Conservation (phyloP, 2,888 invertebrate genomes). For the Octodonta nipae region DNA sequence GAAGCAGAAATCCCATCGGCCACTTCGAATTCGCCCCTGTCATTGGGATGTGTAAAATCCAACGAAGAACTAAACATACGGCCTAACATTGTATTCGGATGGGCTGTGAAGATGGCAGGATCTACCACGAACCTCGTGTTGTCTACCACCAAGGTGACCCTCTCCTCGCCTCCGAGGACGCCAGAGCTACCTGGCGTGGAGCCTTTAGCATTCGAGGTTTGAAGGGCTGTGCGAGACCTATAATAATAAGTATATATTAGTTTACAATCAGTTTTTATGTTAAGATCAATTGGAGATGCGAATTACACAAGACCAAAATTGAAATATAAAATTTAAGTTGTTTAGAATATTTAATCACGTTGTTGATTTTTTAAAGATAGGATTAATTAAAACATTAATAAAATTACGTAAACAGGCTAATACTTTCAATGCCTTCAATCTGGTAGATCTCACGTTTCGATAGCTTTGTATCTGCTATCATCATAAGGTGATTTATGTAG, state of each 20-base stretch:
- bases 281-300: no score
- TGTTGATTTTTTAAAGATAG: no score
- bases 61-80: slow-evolving; percentile 90
- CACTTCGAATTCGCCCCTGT: slow-evolving; percentile 87
- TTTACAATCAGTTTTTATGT: slow-evolving; percentile 4
- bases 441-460: no score
- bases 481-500: no score
- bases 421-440: no score
- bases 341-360: no score
- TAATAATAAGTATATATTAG: slow-evolving; percentile 7
- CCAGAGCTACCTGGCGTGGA: no score
- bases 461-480: no score
- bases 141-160: slow-evolving; percentile 90
- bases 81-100: slow-evolving; percentile 98
- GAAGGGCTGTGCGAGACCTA: slow-evolving; percentile 15
- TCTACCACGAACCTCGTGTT: slow-evolving; percentile 85
- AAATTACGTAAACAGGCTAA: no score
- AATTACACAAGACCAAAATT: no score
- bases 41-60: slow-evolving; percentile 88
- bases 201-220: slow-evolving; percentile 8
- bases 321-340: no score
- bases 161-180: slow-evolving; percentile 63
- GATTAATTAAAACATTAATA: no score
- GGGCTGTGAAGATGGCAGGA: slow-evolving; percentile 79
- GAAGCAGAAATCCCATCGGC: slow-evolving; percentile 93